A percentile compares a stretch with the other conserved stretches of the same genome.
phyloP scores from a whole-genome alignment of 2,113 vertebrate species.

The Seriola quinqueradiata region DNA sequence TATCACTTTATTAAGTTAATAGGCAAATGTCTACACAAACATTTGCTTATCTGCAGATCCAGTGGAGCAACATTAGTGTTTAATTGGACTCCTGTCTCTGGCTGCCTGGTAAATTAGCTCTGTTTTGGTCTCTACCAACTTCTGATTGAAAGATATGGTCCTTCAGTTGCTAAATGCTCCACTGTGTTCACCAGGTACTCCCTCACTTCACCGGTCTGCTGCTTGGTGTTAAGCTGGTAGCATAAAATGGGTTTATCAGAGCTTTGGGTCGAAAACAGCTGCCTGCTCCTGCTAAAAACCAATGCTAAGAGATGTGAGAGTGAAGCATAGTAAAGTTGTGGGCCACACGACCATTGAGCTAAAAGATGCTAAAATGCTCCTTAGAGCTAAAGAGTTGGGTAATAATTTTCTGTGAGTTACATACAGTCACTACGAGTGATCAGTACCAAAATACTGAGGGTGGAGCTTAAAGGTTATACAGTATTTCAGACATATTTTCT shows the following conservation, averaged over 20 bases:
- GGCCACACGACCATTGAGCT: background rate
- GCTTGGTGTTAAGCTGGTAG: slow-evolving; percentile 4
- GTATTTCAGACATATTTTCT: background rate
- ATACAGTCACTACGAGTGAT: background rate
- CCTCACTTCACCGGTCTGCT: slow-evolving; percentile 15
- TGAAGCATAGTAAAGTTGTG: background rate
- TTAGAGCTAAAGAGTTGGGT: background rate
- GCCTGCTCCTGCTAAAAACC: too few species aligned
- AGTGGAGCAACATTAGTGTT: background rate
- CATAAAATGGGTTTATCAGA: background rate
- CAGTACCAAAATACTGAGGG: background rate
- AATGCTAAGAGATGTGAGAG: background rate
- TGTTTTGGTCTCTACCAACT: background rate
- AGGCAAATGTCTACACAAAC: background rate
- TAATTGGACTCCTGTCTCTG: slow-evolving; percentile 7
- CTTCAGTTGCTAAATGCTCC: slow-evolving; percentile 33
- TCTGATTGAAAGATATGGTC: slow-evolving; percentile 14
- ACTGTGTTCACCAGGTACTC: slow-evolving; percentile 16
- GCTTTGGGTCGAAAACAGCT: background rate
- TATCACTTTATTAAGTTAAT: background rate
- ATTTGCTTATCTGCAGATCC: slow-evolving; percentile 37
- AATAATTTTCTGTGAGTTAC: background rate
- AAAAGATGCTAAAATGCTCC: background rate
- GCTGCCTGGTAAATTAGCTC: background rate
- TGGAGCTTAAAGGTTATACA: background rate